phyloP scores from a whole-genome alignment of 64 coral and sea anemone genomes.

The Montipora sp. region DNA sequence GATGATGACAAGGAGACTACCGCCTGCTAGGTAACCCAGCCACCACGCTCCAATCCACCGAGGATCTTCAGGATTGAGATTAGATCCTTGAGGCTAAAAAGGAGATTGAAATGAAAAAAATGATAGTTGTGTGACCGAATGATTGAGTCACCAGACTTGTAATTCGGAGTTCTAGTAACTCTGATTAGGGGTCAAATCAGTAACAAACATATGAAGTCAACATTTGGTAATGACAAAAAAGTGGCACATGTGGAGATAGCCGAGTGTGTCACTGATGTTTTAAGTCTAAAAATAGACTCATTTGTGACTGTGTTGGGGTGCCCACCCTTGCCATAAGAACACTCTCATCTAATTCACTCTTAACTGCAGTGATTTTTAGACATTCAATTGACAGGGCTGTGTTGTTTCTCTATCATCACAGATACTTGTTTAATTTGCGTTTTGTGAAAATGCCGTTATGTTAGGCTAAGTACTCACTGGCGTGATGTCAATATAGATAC shows the following conservation, averaged over 20 bases:
- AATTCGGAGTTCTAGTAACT: no score
- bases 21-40: slow-evolving; percentile 87
- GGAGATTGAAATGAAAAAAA: background rate
- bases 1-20: slow-evolving; percentile 44
- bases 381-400: background rate
- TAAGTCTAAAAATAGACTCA: no score
- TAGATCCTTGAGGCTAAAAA: slow-evolving; percentile 76
- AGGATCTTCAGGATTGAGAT: slow-evolving; percentile 73
- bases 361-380: no score
- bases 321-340: no score
- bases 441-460: background rate
- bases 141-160: no score
- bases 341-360: no score
- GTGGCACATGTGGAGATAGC: no score
- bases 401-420: background rate
- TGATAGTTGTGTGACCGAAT: background rate
- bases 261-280: no score
- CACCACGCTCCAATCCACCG: slow-evolving; percentile 99
- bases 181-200: no score
- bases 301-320: no score
- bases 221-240: no score
- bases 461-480: slow-evolving; percentile 8
- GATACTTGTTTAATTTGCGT: background rate
- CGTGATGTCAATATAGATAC: slow-evolving; percentile 70
- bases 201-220: no score